These are phyloP conservation scores for Simalia tracyae DNA, from an alignment of 2,797 vertebrate genomes.

Conservation along the genomic window DNA sequence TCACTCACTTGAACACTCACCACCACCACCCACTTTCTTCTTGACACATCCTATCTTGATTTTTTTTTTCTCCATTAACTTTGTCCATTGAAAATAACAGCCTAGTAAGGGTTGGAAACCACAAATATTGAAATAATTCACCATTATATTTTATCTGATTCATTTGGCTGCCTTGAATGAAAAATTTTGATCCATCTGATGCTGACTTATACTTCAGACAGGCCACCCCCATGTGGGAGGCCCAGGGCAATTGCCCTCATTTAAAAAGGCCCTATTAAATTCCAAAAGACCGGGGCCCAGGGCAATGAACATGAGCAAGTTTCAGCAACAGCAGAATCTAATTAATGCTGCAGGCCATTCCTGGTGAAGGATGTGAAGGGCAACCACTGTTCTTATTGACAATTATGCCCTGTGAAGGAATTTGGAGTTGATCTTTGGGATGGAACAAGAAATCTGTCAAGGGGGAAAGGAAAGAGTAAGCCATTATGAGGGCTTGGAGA, in stretches of 20 bases:
- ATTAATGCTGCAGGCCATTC: background rate
- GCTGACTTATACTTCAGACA: background rate
- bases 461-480: background rate
- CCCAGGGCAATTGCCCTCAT: background rate
- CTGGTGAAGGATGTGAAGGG: background rate
- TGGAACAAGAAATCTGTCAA: background rate
- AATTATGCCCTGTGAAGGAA: background rate
- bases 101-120: background rate
- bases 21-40: background rate
- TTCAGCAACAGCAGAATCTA: background rate
- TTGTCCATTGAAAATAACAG: background rate
- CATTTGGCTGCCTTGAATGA: background rate
- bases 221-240: background rate
- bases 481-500: background rate
- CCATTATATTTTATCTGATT: background rate
- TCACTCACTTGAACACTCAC: background rate
- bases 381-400: background rate
- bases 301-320: background rate
- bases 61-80: background rate
- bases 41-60: background rate
- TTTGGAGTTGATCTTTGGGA: background rate
- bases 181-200: background rate
- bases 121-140: background rate
- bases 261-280: background rate
- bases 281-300: background rate